These are phyloP conservation scores for Orthosia cruda DNA, from an alignment of 2,888 invertebrate species.

Conservation along the genomic window DNA sequence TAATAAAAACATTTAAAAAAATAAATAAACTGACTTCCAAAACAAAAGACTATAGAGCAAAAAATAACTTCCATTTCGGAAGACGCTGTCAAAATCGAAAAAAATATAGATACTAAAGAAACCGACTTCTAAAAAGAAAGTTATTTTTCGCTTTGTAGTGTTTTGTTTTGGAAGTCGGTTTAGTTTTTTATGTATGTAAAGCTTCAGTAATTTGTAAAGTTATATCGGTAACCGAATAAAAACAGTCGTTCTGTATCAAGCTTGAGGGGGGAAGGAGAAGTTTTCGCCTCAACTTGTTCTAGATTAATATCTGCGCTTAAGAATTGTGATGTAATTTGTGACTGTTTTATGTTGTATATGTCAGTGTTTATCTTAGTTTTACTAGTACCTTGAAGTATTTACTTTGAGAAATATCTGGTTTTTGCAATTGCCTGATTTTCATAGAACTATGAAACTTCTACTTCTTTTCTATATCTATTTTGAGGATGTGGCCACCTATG, in stretches of 20 bases:
- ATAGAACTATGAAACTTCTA: background rate
- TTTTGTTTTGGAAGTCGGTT: too few relatives aligned
- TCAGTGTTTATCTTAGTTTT: slow-evolving; percentile 5
- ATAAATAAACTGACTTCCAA: too few relatives aligned
- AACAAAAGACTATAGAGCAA: too few relatives aligned
- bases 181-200: too few relatives aligned
- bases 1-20: too few relatives aligned
- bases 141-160: too few relatives aligned
- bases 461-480: background rate
- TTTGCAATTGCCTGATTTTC: background rate
- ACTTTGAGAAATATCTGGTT: background rate
- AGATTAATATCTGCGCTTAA: slow-evolving; percentile 30
- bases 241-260: background rate
- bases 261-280: background rate
- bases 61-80: too few relatives aligned
- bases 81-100: too few relatives aligned
- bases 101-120: too few relatives aligned
- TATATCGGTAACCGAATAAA: background rate
- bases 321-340: slow-evolving; percentile 23
- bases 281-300: slow-evolving; percentile 5
- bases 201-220: background rate
- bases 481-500: too few relatives aligned
- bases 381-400: slow-evolving; percentile 12
- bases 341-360: slow-evolving; percentile 24
- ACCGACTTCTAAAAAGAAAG: too few relatives aligned